phyloP scores from a whole-genome alignment of 1,140 invertebrate species.

The Sminthurinus signatus region DNA sequence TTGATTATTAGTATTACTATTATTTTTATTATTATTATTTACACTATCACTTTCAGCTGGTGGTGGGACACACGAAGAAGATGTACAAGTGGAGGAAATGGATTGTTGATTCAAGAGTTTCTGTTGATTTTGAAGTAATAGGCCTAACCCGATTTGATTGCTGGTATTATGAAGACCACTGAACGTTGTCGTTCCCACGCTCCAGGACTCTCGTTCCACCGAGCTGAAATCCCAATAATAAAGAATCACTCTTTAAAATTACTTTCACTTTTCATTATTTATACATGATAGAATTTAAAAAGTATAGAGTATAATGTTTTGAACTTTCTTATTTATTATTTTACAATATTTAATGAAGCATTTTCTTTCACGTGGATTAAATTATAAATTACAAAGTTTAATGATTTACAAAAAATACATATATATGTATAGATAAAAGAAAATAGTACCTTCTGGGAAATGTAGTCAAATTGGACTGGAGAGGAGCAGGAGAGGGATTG shows the following conservation, averaged over 20 bases:
- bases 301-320: no score
- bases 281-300: no score
- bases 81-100: not conserved
- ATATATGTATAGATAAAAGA: no score
- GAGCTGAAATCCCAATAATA: not conserved
- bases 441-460: constrained; percentile 4
- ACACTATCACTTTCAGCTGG: constrained; percentile 27
- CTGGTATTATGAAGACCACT: no score
- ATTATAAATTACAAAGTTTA: no score
- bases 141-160: no score
- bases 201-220: not conserved
- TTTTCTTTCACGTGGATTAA: no score
- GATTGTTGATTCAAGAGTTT: not conserved
- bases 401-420: not conserved
- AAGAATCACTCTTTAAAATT: no score
- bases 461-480: constrained; percentile 11
- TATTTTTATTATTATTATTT: constrained; percentile 29
- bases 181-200: not conserved
- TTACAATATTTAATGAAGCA: no score
- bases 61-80: constrained; percentile 17
- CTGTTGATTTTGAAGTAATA: not conserved
- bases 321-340: no score
- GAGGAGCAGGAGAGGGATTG: constrained; percentile 8
- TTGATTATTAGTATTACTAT: constrained; percentile 2
- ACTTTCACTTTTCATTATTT: no score